Evolutionary conservation across 2,888 invertebrate genomes (phyloP), one percentile per base, ranked within the genome.

Genomic region (Pecten maximus): DNA sequence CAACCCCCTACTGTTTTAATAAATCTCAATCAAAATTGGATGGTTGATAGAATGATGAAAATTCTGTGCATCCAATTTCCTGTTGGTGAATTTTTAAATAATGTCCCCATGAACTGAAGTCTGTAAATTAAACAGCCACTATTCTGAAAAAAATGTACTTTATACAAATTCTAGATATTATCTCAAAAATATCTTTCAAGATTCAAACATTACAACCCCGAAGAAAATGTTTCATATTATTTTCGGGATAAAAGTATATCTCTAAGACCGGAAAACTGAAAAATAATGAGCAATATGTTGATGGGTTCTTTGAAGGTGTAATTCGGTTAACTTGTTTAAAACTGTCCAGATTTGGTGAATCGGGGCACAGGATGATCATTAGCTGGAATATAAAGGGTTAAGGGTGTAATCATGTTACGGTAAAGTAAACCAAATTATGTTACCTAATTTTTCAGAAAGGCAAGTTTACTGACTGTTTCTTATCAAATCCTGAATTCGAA

Each of bases 261-360:
- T 74, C 10, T 35, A 35, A 74, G 35, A 74, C 74, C 35, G 74
- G 28, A 74, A 74, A 74, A 23, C 74, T 74, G 74, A 74, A 74
- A 74, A 74, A 23, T 3, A 54, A 74, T 74, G 74, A 74, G 74
- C 28, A 28, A 35, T 74, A 23, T 74, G 12, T 35, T 60, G n/a
- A 60, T 60, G n/a, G 60, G n/a, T n/a, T 10, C 74, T 74, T 74
- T 74, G 74, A 74, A 74, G 74, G 16, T 6, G 74, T 28, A 28
- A 35, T 74, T 74, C 28, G 74, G 74, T 74, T 74, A 74, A 74
- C 74, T 10, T 28, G 74, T 74, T 74, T 74, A 35, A 74, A 74
- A 74, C 35, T 74, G 74, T 74, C 74, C 74, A 28, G 74, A 15
- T 35, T 74, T 74, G 35, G 74, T n/a, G 23, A 3, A 23, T 60